Base-by-base conservation (phyloP, 2,888 invertebrate species). In the Zelleria hepariella region DNA sequence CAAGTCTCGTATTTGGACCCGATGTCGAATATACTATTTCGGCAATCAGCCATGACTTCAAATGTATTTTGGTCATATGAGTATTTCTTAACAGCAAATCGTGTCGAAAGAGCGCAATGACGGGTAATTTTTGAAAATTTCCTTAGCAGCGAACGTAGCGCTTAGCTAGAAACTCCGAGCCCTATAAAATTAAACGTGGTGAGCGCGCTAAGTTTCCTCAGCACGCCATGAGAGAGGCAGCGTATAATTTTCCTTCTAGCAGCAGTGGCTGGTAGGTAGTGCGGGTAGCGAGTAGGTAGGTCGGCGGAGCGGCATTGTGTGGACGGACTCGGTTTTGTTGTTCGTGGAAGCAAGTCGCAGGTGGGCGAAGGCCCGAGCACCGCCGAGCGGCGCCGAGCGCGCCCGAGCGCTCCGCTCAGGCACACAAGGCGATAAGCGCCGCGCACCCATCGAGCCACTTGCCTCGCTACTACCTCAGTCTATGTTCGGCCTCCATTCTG, bases 301-400 rank as follows among this genome's bases (percentile, higher is more conserved):
- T 66, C 66, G 63, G 67, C 32, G 70, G 70, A 68, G 74, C 64
- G 66, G 59, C 51, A 51, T 51, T 51, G 51, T 56, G 55, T 61
- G 61, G 59, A 58, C 59, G 62, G 69, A 70, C 71, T 73, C 71
- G 75, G 82, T 83, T 80, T 83, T 82, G 85, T 86, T 82, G 80
- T 82, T 80, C 82, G 81, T 78, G 77, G 79, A 78, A 78, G 74
- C 75, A 73, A 80, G 82, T 80, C 82, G 86, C 87, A 87, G 87
- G 86, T 86, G 86, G 86, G 84, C 73, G 69, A 47, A 48, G 23
- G 26, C 49, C n/a, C 58, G 58, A 20, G 54, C 60, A 55, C 54
- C 26, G 56, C 60, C 61, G 60, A 47, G 61, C 64, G 62, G 47
- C 60, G 32, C 58, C 60, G 55, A 48, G 57, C 54, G 51, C 25